These are phyloP conservation scores for Sitta europaea DNA, from an alignment of 2,113 vertebrate genomes.

Conservation along the genomic window DNA sequence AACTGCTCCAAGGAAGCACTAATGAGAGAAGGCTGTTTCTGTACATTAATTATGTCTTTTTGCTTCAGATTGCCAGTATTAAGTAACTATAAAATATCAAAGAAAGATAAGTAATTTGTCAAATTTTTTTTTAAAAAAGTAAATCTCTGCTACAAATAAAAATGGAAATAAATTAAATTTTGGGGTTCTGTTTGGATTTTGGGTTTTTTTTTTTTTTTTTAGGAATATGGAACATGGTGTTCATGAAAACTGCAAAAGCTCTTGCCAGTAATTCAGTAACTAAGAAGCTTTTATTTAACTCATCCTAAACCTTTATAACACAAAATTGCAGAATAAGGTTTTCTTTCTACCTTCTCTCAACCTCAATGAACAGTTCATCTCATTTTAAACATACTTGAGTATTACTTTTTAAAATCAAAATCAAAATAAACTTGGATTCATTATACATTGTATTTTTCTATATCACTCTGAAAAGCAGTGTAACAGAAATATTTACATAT, in stretches of 20 bases:
- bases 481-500: background rate
- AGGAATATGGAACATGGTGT: background rate
- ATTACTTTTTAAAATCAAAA: background rate
- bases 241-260: background rate
- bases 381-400: background rate
- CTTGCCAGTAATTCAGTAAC: background rate
- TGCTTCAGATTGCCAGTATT: background rate
- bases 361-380: background rate
- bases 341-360: background rate
- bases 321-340: background rate
- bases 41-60: background rate
- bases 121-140: background rate
- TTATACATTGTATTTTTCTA: background rate
- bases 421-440: background rate
- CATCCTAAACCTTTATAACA: background rate
- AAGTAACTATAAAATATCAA: background rate
- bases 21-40: conserved; percentile 7
- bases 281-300: background rate
- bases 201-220: background rate
- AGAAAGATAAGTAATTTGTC: background rate
- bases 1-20: background rate
- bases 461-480: background rate
- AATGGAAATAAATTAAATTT: background rate
- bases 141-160: background rate
- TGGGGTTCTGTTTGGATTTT: background rate